Evolutionary conservation across 2,888 invertebrate species (phyloP), one percentile per base, ranked within the genome.

Genomic region (Hecatera dysodea): DNA sequence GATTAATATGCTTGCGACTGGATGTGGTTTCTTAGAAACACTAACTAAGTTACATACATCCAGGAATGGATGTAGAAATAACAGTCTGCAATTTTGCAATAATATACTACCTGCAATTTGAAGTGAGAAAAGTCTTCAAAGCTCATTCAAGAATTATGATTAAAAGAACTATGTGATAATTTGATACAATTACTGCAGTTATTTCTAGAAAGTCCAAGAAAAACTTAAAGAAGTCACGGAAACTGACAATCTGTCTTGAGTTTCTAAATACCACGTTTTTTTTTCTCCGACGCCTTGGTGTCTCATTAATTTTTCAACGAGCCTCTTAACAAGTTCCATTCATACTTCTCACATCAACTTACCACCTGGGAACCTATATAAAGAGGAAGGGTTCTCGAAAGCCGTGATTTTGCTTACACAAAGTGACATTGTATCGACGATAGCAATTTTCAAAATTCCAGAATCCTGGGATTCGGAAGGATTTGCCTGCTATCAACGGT

Each of bases 301-400:
- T 42, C 60, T 60, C 78, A 72, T 82, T 52, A 78, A 74, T 76
- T 83, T 71, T 78, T 80, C 62, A 83, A 78, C 67, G 42, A 65
- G 59, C 24, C 22, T 22, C 55, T 15, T 39, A 70, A 66, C 84
- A 48, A 63, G 84, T 86, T 69, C 42, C 9, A 22, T 60, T 39
- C 60, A 60, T 53, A 73, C 63, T 78, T 80, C 78, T 82, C 86
- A 72, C 68, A 84, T 67, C 78, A 17, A 72, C 76, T 76, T 78
- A 76, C 76, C 84, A 81, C 27, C 33, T 63, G 24, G 19, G 8
- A 44, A 39, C 70, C 68, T 72, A 59, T 56, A 55, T 60, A 12
- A 57, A 82, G 84, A 76, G 84, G 82, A 86, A 84, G 82, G 83
- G 48, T 80, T 72, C 60, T 78, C 65, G 83, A 83, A 81, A 80